Evolutionary conservation across 2,888 invertebrate genomes (phyloP), one percentile per base, ranked within the genome.

Genomic region (Erebia epiphron): DNA sequence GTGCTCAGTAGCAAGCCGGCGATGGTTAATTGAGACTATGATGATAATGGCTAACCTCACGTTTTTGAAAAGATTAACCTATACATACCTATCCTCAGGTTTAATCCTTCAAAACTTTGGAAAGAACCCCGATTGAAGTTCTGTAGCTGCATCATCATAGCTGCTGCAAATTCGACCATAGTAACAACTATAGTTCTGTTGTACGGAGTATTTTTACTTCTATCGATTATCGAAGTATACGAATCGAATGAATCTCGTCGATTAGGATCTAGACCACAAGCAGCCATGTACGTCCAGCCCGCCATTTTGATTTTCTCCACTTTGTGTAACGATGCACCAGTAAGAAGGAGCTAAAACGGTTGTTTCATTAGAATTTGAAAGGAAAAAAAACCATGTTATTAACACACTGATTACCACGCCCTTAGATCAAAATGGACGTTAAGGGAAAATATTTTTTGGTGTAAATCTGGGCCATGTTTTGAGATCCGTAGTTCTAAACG

Each of bases 261-360:
- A 46, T 95, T 95, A 0, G 97, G 96, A 79, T 97, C 96, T 63
- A 99, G 92, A 0, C 99, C 99, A 81, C 98, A 98, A 1, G 98
- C 99, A 1, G 98, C 99, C 99, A 99, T 99, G 81, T 99, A 99
- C 0, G 99, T 99, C 95, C 98, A 98, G 72, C 98, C 98, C 62
- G 98, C 98, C 69, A 99, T 97, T 93, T 99, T 99, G 50, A 99
- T 99, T 90, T 99, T 99, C 87, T 99, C 99, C 10, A 99, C 96
- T 79, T 96, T 95, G 71, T 95, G 90, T 9, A 95, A 95, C 66
- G 95, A 92, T 0, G 93, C 81, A 61, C 95, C 94, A 3, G 93
- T 90, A 58, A 96, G 95, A 5, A 98, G 90, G 69, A 98, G 85
- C 95, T 96, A 84, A 85, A 86, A 57, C 21, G 5, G 10, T 13